Conservation (phyloP, 2,888 invertebrate species). For the Euphydryas editha region DNA sequence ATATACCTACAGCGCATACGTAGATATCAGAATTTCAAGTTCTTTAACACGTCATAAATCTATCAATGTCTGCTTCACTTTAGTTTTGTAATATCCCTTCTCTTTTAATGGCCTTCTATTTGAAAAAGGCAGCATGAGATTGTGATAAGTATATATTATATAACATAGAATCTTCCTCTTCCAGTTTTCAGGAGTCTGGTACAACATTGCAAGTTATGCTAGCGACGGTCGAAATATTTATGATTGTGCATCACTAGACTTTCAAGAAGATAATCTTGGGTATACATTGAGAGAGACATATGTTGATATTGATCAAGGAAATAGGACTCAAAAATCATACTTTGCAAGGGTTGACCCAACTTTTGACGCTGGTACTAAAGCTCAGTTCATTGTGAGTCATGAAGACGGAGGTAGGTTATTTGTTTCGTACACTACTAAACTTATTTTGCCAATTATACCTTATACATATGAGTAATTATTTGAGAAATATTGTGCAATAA, state of each 20-base stretch:
- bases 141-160: too few relatives aligned
- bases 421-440: not conserved
- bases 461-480: too few relatives aligned
- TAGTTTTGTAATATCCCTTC: not conserved
- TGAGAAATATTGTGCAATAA: too few relatives aligned
- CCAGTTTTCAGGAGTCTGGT: conserved; percentile 79
- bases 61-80: too few relatives aligned
- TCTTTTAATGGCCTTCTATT: too few relatives aligned
- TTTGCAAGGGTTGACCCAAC: conserved; percentile 77
- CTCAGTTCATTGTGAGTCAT: conserved; percentile 73
- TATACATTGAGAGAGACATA: conserved; percentile 71
- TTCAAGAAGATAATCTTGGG: conserved; percentile 75
- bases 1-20: too few relatives aligned
- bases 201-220: conserved; percentile 71
- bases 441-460: not conserved
- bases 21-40: too few relatives aligned
- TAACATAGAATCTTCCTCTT: conserved; percentile 3
- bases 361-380: conserved; percentile 72
- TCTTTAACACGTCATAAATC: too few relatives aligned
- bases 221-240: conserved; percentile 69
- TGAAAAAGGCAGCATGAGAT: too few relatives aligned
- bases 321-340: conserved; percentile 72
- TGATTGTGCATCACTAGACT: conserved; percentile 71
- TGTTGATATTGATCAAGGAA: conserved; percentile 61
- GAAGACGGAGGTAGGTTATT: conserved; percentile 64